Evolutionary conservation across 2,888 invertebrate genomes (phyloP), one percentile per base, ranked within the genome.

Genomic region (Agonopterix arenella): DNA sequence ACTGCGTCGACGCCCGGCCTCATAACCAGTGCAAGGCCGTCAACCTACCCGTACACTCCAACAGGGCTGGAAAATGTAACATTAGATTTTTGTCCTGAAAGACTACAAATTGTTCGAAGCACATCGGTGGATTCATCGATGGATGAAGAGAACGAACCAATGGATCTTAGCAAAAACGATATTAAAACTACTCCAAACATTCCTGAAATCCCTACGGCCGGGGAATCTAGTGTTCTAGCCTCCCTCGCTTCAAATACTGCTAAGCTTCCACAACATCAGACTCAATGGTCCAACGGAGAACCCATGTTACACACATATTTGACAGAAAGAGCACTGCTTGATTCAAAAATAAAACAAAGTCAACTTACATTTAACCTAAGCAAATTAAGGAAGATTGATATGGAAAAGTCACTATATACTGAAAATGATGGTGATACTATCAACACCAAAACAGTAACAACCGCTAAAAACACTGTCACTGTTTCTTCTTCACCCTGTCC

Each of bases 231-330:
- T 58, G 83, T 92, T 42, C 70, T 93, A 52, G 92, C 92, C 16
- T 91, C 92, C 1, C 80, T 93, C 55, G 92, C 92, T 52, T 92
- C 91, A 49, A 92, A 91, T 47, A 91, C 92, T 55, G 92, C 92
- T 51, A 89, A 91, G 62, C 74, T 92, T 50, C 92, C 92, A 7
- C 86, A 90, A 53, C 89, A 90, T 54, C 90, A 88, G 36, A 79
- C 80, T 53, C 90, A 91, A 52, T 91, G 91, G 84, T 62, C 85
- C 13, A 85, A 89, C 50, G 92, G 93, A 40, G 93, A 93, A 57
- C 91, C 92, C 5, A 91, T 94, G 90, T 78, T 94, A 48, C 93
- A 94, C 58, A 93, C 93, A 0, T 94, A 94, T 74, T 88, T 94
- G 47, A 93, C 93, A 1, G 94, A 94, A 68, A 89, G 93, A 66